Conservation (phyloP, 2,888 invertebrate species). For the Dolomedes plantarius region DNA sequence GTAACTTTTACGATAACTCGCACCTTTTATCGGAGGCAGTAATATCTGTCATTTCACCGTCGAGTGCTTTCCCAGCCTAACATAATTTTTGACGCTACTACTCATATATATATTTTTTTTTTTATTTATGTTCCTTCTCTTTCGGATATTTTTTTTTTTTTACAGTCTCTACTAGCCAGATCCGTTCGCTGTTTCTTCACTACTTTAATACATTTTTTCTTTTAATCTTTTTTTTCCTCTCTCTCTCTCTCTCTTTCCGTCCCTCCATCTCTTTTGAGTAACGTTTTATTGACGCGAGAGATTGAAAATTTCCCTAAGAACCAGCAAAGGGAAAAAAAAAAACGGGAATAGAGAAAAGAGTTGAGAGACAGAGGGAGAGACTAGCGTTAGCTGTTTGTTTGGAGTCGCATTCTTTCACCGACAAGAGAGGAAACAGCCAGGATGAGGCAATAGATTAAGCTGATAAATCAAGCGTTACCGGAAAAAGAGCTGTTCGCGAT, state of each 20-base stretch:
- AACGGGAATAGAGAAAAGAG: not conserved
- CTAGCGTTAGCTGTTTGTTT: no score
- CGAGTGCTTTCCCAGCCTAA: not conserved
- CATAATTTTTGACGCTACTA: constrained; percentile 10
- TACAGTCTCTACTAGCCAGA: not conserved
- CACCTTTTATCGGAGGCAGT: not conserved
- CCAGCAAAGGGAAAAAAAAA: not conserved
- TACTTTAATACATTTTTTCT: no score
- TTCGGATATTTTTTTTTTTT: no score
- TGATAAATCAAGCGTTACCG: no score
- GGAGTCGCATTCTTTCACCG: no score
- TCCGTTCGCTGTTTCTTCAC: no score
- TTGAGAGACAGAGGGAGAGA: not conserved
- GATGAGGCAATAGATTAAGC: no score
- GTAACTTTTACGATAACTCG: not conserved
- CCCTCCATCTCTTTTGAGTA: not conserved
- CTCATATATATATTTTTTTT: no score
- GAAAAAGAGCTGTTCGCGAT: no score
- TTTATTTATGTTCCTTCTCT: not conserved
- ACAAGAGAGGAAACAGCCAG: no score
- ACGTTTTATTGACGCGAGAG: not conserved
- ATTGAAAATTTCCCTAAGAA: constrained; percentile 3
- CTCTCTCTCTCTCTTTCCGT: not conserved
- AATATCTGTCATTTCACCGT: constrained; percentile 19
- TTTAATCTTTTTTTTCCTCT: not conserved